These are phyloP conservation scores for Somateria mollissima DNA, from an alignment of 2,797 vertebrate species.

Conservation along the genomic window DNA sequence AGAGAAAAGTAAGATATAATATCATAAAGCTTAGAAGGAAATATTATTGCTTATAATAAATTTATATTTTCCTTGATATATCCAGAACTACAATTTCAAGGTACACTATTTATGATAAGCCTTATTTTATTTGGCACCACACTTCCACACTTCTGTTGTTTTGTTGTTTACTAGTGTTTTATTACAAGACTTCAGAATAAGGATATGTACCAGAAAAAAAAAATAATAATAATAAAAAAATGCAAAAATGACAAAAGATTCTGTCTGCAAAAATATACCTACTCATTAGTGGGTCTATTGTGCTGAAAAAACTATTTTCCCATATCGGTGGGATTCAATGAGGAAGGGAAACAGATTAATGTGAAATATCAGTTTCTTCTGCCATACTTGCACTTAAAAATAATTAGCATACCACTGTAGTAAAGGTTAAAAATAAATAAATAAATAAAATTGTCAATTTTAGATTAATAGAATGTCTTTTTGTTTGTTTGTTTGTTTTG, in stretches of 20 bases:
- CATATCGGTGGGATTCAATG: neutral
- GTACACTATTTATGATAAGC: neutral
- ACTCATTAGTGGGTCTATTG: neutral
- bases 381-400: neutral
- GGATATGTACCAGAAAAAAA: neutral
- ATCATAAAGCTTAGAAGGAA: neutral
- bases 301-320: neutral
- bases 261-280: neutral
- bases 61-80: neutral
- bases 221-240: neutral
- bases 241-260: neutral
- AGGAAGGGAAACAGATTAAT: neutral
- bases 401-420: neutral
- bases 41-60: neutral
- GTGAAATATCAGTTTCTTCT: neutral
- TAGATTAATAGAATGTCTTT: no score
- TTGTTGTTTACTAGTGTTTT: constrained; percentile 7
- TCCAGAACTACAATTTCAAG: constrained; percentile 25
- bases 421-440: neutral
- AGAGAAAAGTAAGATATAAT: neutral
- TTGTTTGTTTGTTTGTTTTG: no score
- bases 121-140: neutral
- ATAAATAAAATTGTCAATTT: neutral
- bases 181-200: constrained; percentile 1
- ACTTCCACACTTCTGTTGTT: constrained; percentile 11